Evolutionary conservation across 2,888 invertebrate species (phyloP).

Genomic region (Lycocerus yunnanus): DNA sequence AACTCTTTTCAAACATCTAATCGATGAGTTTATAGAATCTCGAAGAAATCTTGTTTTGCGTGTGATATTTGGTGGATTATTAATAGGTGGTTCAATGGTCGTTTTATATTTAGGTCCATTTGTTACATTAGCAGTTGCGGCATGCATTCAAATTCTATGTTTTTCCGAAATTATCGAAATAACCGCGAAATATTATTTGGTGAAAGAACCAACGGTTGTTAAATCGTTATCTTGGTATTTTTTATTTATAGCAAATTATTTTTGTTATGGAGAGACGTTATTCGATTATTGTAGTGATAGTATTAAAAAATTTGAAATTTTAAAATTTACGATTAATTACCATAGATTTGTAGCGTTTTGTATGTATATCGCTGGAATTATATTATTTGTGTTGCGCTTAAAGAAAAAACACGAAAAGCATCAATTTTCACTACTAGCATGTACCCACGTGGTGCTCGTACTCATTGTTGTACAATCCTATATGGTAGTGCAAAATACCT

Average conservation of each 20-base stretch:
- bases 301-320: conserved; percentile 59
- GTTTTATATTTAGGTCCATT: conserved; percentile 93
- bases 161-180: conserved; percentile 99
- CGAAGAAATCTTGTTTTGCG: neutral
- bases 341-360: conserved; percentile 97
- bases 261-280: conserved; percentile 97
- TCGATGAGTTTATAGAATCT: neutral
- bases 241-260: conserved; percentile 95
- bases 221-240: conserved; percentile 98
- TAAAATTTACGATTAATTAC: conserved; percentile 90
- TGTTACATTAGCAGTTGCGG: conserved; percentile 89
- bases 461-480: conserved; percentile 98
- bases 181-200: conserved; percentile 94
- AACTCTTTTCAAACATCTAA: neutral
- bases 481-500: conserved; percentile 95
- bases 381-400: conserved; percentile 95
- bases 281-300: conserved; percentile 95
- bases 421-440: conserved; percentile 97
- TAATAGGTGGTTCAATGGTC: conserved; percentile 88
- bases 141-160: conserved; percentile 96
- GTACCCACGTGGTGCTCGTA: conserved; percentile 96
- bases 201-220: conserved; percentile 96
- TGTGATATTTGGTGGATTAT: conserved; percentile 90
- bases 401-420: conserved; percentile 97
- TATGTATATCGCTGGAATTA: conserved; percentile 92